Evolutionary conservation across 23 tunicate species (phyloP).

Genomic region (Diplosoma virens): DNA sequence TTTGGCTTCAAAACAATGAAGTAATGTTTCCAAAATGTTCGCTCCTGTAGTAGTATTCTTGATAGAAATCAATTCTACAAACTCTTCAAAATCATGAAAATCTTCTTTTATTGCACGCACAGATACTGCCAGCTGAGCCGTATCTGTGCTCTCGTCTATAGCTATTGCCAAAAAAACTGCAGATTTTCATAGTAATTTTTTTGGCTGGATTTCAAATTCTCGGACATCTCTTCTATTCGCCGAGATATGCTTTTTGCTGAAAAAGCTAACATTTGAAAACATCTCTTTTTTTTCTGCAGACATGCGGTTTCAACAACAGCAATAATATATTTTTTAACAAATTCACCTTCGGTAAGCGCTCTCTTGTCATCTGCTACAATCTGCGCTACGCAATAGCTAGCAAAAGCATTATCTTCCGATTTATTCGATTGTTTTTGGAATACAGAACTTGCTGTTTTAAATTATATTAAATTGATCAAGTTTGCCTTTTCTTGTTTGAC

Average conservation of each 20-base stretch:
- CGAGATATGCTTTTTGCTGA: slow-evolving; percentile 75
- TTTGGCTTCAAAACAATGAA: slow-evolving; percentile 53
- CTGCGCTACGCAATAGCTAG: slow-evolving; percentile 70
- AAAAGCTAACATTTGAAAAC: slow-evolving; percentile 66
- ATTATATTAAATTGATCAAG: slow-evolving; percentile 57
- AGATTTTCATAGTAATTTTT: slow-evolving; percentile 48
- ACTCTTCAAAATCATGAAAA: slow-evolving; percentile 69
- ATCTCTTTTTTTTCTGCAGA: slow-evolving; percentile 64
- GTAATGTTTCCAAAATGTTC: slow-evolving; percentile 61
- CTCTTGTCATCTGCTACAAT: slow-evolving; percentile 71
- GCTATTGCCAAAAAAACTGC: no score
- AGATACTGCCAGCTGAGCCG: slow-evolving; percentile 43
- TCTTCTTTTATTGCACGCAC: slow-evolving; percentile 53
- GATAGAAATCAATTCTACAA: slow-evolving; percentile 63
- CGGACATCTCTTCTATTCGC: slow-evolving; percentile 77
- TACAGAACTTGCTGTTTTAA: no score
- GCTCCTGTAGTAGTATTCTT: slow-evolving; percentile 71
- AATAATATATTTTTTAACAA: slow-evolving; percentile 71
- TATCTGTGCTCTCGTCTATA: slow-evolving; percentile 65
- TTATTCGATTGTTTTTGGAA: slow-evolving; percentile 29
- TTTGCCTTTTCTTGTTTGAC: slow-evolving; percentile 67
- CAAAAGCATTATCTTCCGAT: slow-evolving; percentile 47
- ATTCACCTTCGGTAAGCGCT: slow-evolving; percentile 83
- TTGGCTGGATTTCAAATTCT: slow-evolving; percentile 63
- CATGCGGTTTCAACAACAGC: slow-evolving; percentile 61